Evolutionary conservation across 2,888 invertebrate genomes (phyloP), one percentile per base, ranked within the genome.

Genomic region (Hypercompe scribonia): DNA sequence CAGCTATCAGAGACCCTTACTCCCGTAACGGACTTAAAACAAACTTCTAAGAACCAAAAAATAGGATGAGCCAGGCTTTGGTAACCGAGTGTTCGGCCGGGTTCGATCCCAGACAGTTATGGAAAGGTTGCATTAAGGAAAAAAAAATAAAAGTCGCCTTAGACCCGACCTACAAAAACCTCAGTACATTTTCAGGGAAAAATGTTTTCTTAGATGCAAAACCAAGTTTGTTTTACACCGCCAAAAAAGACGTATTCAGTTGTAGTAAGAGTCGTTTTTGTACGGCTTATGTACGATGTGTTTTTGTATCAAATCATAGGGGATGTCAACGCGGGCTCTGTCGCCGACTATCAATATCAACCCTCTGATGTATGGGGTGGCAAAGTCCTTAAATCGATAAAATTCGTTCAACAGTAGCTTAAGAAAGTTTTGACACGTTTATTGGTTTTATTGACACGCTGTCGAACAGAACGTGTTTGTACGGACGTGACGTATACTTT

Each of bases 271-370:
- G 81, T 81, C 77, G 24, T 50, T 73, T 33, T 77, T 39, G 68
- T 33, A 71, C 74, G 71, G 61, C 65, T 28, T 36, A 73, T n/a
- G 78, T 80, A 75, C 74, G 81, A 81, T 80, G 78, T 81, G 72
- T 66, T 46, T 58, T 76, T 75, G 80, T 73, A 68, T 54, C 70
- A 84, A 84, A 86, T 85, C 87, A 86, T 85, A 87, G 92, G 93
- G 93, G 90, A 90, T 84, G 91, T 90, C 91, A 89, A 87, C 81
- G 87, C 79, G 84, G 86, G 84, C 87, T 85, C 90, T 94, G 94
- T 94, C 94, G 92, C 90, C 93, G 92, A 90, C 94, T 94, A 94
- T 94, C 95, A 94, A 94, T 95, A 94, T 94, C 91, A 89, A 85
- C 79, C 85, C 92, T 93, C 89, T 93, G 94, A 94, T 92, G 90